These are phyloP conservation scores for Atta texana DNA, from an alignment of 1,140 invertebrate genomes.

Conservation along the genomic window DNA sequence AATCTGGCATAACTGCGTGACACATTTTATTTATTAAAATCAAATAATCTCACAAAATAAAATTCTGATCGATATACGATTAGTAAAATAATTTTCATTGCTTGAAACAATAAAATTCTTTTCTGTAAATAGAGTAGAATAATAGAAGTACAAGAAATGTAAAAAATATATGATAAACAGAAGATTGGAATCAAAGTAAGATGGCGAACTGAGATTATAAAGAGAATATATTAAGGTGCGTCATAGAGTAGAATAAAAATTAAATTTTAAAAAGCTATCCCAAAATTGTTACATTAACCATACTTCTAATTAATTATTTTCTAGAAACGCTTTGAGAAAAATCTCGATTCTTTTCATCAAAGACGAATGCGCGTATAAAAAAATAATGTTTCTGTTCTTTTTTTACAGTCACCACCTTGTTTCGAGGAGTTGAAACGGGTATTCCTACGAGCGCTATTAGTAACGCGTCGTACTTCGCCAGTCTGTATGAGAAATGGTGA, in stretches of 20 bases:
- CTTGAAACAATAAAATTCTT: background rate
- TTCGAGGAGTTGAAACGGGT: slow-evolving; percentile 1
- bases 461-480: slow-evolving; percentile 44
- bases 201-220: background rate
- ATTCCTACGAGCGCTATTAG: slow-evolving; percentile 13
- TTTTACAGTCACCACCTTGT: slow-evolving; percentile 8
- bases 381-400: slow-evolving; percentile 4
- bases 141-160: background rate
- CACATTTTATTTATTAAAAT: background rate
- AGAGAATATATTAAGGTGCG: background rate
- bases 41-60: background rate
- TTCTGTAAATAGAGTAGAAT: background rate
- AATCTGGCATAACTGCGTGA: background rate
- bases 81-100: slow-evolving; percentile 12
- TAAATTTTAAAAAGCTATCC: background rate
- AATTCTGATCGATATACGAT: background rate
- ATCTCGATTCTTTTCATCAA: background rate
- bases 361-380: background rate
- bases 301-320: background rate
- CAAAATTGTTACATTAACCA: background rate
- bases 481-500: slow-evolving; percentile 49
- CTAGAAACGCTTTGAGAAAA: background rate
- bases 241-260: background rate
- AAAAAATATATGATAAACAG: background rate
- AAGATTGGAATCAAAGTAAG: background rate